Evolutionary conservation across 1,140 invertebrate species (phyloP).

Genomic region (Cotesia chilonis): DNA sequence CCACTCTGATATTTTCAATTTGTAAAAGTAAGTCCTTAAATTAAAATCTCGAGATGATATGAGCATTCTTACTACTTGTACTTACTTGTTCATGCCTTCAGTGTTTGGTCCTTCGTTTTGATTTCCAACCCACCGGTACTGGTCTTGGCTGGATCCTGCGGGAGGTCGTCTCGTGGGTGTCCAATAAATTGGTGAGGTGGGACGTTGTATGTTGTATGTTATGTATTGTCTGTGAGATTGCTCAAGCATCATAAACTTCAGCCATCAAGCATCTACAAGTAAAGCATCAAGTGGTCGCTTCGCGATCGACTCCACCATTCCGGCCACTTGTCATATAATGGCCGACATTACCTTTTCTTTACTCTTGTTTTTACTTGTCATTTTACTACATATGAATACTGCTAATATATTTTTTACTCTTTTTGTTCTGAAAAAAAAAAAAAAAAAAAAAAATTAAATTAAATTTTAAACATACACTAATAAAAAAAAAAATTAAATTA

Average conservation of each 20-base stretch:
- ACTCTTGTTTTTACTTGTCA: too few relatives aligned
- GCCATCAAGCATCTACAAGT: too few relatives aligned
- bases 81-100: not conserved
- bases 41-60: not conserved
- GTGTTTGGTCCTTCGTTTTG: constrained; percentile 6
- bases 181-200: constrained; percentile 59
- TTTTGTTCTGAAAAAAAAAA: too few relatives aligned
- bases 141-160: constrained; percentile 20
- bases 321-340: too few relatives aligned
- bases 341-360: too few relatives aligned
- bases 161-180: constrained; percentile 52
- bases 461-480: too few relatives aligned
- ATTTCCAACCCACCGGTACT: constrained; percentile 10
- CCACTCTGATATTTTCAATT: too few relatives aligned
- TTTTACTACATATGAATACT: too few relatives aligned
- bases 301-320: constrained; percentile 15
- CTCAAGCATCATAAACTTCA: constrained; percentile 36
- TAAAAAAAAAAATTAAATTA: too few relatives aligned
- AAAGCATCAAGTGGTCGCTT: constrained; percentile 49
- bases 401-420: too few relatives aligned
- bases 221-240: constrained; percentile 53
- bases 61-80: not conserved
- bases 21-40: not conserved
- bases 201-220: constrained; percentile 49
- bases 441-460: too few relatives aligned